phyloP scores from a whole-genome alignment of 2,888 invertebrate species.

The Phengaris alcon region DNA sequence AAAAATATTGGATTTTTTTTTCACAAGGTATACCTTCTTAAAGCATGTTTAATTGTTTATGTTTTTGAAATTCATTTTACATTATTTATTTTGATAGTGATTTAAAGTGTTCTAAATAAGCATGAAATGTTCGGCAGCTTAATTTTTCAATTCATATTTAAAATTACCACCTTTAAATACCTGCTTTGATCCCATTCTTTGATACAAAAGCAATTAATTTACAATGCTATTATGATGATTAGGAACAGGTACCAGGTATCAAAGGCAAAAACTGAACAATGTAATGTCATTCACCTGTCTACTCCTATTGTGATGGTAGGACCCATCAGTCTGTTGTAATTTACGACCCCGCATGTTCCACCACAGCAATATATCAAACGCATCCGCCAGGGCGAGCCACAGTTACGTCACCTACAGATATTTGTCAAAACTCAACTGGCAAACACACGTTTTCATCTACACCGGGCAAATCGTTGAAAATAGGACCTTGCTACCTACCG shows the following conservation, averaged over 20 bases:
- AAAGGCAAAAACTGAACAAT: conserved; percentile 14
- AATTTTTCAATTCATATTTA: background rate
- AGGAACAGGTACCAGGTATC: background rate
- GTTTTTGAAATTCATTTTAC: background rate
- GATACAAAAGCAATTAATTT: background rate
- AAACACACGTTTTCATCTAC: conserved; percentile 43
- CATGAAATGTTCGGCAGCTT: background rate
- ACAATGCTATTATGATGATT: conserved; percentile 11
- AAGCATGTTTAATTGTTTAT: background rate
- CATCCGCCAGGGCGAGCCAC: conserved; percentile 68
- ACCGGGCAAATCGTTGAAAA: conserved; percentile 35
- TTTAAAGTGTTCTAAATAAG: background rate
- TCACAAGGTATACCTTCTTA: background rate
- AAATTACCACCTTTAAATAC: background rate
- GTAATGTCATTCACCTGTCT: conserved; percentile 13
- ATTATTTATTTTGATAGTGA: too few species aligned
- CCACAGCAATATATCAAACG: conserved; percentile 73
- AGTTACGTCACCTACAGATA: conserved; percentile 73
- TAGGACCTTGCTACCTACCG: background rate
- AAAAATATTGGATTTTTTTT: background rate
- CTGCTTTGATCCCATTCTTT: background rate
- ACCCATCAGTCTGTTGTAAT: conserved; percentile 47
- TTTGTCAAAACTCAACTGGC: conserved; percentile 72
- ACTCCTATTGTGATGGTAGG: conserved; percentile 3
- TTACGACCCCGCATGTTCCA: conserved; percentile 62